These are phyloP conservation scores for Meiosimyza decipiens DNA, from an alignment of 2,888 invertebrate species.

Conservation along the genomic window DNA sequence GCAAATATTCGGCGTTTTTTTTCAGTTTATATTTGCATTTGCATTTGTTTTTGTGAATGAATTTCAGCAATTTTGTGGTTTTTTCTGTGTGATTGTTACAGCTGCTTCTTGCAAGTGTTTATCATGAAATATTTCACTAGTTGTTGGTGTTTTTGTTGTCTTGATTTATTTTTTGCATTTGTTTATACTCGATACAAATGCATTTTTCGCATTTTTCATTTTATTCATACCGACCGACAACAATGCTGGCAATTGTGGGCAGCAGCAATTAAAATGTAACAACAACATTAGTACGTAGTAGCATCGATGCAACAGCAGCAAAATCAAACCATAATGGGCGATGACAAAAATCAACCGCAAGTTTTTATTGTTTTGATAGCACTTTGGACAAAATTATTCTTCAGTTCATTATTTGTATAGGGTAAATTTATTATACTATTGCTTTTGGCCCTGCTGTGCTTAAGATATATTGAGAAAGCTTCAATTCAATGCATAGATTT, in stretches of 20 bases:
- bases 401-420: not conserved
- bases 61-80: conserved; percentile 25
- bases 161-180: not conserved
- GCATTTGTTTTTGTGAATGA: conserved; percentile 31
- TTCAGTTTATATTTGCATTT: not conserved
- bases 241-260: not conserved
- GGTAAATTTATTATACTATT: no score
- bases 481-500: no score
- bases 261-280: not conserved
- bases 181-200: conserved; percentile 3
- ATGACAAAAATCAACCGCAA: conserved; percentile 32
- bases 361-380: not conserved
- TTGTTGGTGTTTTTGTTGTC: not conserved
- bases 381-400: not conserved
- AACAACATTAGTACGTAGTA: not conserved
- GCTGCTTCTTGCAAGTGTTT: conserved; percentile 22
- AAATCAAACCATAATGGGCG: conserved; percentile 17
- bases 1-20: not conserved
- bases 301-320: not conserved
- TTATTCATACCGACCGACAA: not conserved
- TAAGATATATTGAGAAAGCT: no score
- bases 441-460: no score
- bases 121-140: not conserved
- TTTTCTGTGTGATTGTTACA: conserved; percentile 14
- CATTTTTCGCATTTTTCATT: conserved; percentile 19